phyloP scores from a whole-genome alignment of 2,888 invertebrate genomes.

The Drosophila setosimentum region DNA sequence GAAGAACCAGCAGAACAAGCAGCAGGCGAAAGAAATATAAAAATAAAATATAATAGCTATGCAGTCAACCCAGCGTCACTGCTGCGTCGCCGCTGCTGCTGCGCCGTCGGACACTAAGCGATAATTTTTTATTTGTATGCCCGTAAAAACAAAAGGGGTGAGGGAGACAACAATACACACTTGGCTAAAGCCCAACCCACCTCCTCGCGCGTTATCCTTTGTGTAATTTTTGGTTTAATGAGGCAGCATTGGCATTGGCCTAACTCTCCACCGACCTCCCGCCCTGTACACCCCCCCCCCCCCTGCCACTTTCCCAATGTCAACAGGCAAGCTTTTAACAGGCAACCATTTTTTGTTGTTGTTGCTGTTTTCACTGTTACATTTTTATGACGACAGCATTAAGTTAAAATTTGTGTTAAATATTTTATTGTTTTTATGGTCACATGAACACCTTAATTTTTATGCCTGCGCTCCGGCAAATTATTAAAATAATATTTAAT shows the following conservation, averaged over 20 bases:
- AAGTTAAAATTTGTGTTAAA: slow-evolving; percentile 81
- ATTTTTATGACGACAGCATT: slow-evolving; percentile 72
- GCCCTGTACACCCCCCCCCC: not conserved
- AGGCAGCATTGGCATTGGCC: slow-evolving; percentile 65
- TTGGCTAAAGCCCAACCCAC: slow-evolving; percentile 25
- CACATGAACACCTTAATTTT: slow-evolving; percentile 72
- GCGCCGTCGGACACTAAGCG: slow-evolving; percentile 46
- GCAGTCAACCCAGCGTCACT: slow-evolving; percentile 46
- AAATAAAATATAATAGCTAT: slow-evolving; percentile 74
- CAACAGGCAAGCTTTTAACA: slow-evolving; percentile 50
- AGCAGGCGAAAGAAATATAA: slow-evolving; percentile 13
- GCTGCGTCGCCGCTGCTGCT: slow-evolving; percentile 16
- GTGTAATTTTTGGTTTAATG: slow-evolving; percentile 81
- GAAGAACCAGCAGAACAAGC: slow-evolving; percentile 27
- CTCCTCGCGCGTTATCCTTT: slow-evolving; percentile 71
- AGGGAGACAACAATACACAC: slow-evolving; percentile 33
- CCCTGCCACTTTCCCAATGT: not conserved
- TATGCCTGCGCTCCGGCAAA: slow-evolving; percentile 42
- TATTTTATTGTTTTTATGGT: slow-evolving; percentile 79
- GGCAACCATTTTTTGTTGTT: slow-evolving; percentile 39
- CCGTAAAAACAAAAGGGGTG: slow-evolving; percentile 22
- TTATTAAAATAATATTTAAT: slow-evolving; percentile 47
- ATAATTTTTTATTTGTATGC: slow-evolving; percentile 76
- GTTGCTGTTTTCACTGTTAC: slow-evolving; percentile 50
- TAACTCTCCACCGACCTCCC: slow-evolving; percentile 28